Conservation (phyloP, 64 coral and sea anemone species). For the Hydrozoanthus tunicans region DNA sequence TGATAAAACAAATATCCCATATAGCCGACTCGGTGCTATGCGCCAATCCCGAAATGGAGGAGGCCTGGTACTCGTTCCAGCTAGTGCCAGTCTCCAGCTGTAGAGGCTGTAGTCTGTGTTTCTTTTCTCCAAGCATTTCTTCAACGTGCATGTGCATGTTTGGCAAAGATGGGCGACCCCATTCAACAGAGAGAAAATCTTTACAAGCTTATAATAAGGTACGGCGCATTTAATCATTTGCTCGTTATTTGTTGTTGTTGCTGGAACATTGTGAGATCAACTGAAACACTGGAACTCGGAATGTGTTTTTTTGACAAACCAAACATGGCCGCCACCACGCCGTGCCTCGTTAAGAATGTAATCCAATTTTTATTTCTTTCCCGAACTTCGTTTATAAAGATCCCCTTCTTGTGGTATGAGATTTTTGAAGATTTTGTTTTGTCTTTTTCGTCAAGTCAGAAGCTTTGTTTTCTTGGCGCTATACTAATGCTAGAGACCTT, state of each 20-base stretch:
- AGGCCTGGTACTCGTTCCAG: background rate
- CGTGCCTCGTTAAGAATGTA: background rate
- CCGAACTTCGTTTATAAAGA: background rate
- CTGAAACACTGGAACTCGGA: background rate
- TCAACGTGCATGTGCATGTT: slow-evolving; percentile 26
- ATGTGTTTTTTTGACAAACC: background rate
- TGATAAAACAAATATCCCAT: too few relatives aligned
- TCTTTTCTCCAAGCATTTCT: background rate
- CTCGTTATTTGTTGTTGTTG: background rate
- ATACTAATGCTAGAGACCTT: too few relatives aligned
- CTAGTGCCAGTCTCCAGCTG: background rate
- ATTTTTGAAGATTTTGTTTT: too few relatives aligned
- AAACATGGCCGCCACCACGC: slow-evolving; percentile 27
- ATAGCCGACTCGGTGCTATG: too few relatives aligned
- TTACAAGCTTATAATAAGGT: slow-evolving; percentile 97
- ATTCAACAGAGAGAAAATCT: slow-evolving; percentile 87
- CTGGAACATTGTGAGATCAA: background rate
- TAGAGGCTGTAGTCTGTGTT: background rate
- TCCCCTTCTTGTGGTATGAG: background rate
- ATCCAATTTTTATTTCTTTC: background rate
- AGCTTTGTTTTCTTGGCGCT: too few relatives aligned
- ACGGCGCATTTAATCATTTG: background rate
- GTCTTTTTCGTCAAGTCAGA: too few relatives aligned
- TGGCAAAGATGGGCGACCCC: slow-evolving; percentile 70
- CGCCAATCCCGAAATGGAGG: background rate